Percentiles rank a stretch among this genome's conserved stretches.
Evolutionary conservation across 2,113 vertebrate genomes (phyloP).

Genomic region (Etheostoma spectabile): DNA sequence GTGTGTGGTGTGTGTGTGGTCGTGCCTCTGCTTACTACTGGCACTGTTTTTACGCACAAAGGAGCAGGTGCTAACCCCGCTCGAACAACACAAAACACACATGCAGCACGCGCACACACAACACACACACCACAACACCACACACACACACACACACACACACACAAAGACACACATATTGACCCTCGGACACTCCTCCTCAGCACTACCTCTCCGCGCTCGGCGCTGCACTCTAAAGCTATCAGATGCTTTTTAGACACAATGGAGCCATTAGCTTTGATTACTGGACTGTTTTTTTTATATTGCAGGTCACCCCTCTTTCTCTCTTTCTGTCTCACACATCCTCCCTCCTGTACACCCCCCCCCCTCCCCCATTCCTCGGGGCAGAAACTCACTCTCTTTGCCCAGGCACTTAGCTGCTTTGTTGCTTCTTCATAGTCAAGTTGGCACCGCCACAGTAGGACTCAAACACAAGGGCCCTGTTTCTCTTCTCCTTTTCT

Average conservation of each 20-base stretch:
- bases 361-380: slow-evolving; percentile 20
- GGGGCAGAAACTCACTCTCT: slow-evolving; percentile 34
- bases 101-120: too few relatives aligned
- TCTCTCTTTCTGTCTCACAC: slow-evolving; percentile 45
- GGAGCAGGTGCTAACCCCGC: slow-evolving; percentile 91
- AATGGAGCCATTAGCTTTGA: slow-evolving; percentile 81
- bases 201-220: slow-evolving; percentile 18
- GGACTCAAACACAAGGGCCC: slow-evolving; percentile 77
- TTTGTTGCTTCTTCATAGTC: slow-evolving; percentile 81
- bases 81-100: neutral
- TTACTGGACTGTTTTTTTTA: slow-evolving; percentile 74
- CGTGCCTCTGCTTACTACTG: slow-evolving; percentile 67
- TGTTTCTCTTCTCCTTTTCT: slow-evolving; percentile 49
- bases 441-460: slow-evolving; percentile 81
- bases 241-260: slow-evolving; percentile 80
- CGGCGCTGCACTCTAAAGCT: slow-evolving; percentile 65
- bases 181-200: slow-evolving; percentile 53
- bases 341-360: slow-evolving; percentile 27
- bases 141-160: slow-evolving; percentile 43
- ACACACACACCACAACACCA: neutral
- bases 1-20: slow-evolving; percentile 5
- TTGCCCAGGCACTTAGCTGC: slow-evolving; percentile 74
- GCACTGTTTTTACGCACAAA: slow-evolving; percentile 85
- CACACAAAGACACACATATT: slow-evolving; percentile 23
- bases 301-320: slow-evolving; percentile 65